Evolutionary conservation across 2,888 invertebrate genomes (phyloP).

Genomic region (Adineta ricciae): DNA sequence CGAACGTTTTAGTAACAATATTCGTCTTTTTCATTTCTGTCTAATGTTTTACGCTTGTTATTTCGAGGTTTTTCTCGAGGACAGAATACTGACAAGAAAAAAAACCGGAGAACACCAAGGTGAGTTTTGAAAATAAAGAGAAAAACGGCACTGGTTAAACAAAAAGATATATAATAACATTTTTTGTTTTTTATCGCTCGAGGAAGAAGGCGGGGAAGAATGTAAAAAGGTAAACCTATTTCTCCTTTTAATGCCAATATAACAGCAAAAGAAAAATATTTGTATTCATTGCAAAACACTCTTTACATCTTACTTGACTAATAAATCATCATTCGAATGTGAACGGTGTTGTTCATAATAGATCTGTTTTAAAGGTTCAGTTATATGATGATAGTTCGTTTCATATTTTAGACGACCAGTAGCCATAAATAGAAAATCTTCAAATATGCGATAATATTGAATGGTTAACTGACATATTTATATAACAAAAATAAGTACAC

Average conservation of each 20-base stretch:
- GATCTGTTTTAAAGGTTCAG: neutral
- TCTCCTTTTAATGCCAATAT: neutral
- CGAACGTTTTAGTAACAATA: neutral
- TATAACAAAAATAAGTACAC: neutral
- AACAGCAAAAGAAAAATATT: neutral
- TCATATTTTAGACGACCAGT: neutral
- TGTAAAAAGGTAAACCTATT: no score
- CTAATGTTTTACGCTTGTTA: no score
- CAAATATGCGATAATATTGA: neutral
- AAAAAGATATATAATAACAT: neutral
- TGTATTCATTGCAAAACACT: neutral
- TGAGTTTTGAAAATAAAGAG: neutral
- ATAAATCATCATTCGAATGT: constrained; percentile 1
- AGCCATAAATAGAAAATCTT: neutral
- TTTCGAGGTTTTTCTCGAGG: no score
- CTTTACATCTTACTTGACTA: neutral
- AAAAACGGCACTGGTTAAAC: neutral
- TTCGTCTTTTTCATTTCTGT: neutral
- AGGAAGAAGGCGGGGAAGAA: no score
- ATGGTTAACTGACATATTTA: neutral
- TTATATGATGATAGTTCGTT: neutral
- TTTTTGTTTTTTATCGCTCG: neutral
- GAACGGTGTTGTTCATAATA: neutral
- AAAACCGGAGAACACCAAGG: neutral
- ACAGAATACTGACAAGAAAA: no score